Percentiles rank a stretch among this genome's conserved stretches.
These are phyloP conservation scores for Leptobrachium ailaonicum DNA, from an alignment of 2,113 vertebrate genomes.

Conservation along the genomic window DNA sequence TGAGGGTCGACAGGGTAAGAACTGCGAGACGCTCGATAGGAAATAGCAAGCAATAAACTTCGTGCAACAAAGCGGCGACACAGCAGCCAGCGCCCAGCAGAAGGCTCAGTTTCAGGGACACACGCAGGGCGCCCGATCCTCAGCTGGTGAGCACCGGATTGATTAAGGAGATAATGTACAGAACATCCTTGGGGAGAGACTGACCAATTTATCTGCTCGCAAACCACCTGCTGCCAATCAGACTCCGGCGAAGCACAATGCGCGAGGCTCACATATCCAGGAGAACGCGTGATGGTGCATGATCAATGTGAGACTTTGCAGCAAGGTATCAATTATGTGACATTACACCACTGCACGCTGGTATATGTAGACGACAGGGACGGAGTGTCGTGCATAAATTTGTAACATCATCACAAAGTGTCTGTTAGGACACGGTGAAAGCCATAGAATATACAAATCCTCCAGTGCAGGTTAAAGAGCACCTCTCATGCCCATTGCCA, in stretches of 20 bases:
- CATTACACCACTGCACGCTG: too few relatives aligned
- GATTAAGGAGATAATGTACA: slow-evolving; percentile 33
- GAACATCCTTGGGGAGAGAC: slow-evolving; percentile 15
- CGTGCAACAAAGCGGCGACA: neutral
- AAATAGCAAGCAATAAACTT: slow-evolving; percentile 4
- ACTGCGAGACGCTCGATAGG: neutral
- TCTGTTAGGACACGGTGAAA: too few relatives aligned
- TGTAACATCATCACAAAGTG: too few relatives aligned
- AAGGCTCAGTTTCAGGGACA: neutral
- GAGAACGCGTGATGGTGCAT: slow-evolving; percentile 14
- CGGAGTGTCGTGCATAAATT: too few relatives aligned
- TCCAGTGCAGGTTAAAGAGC: too few relatives aligned
- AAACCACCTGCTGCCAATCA: slow-evolving; percentile 43
- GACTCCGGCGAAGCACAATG: neutral
- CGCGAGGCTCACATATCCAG: neutral
- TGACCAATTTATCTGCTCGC: slow-evolving; percentile 1
- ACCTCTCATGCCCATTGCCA: too few relatives aligned
- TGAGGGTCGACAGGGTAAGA: neutral
- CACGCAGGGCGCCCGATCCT: neutral
- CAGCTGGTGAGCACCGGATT: slow-evolving; percentile 24
- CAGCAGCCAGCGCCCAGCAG: neutral
- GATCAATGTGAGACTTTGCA: neutral
- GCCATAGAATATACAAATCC: too few relatives aligned
- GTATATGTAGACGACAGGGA: too few relatives aligned
- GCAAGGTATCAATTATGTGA: too few relatives aligned